phyloP scores from a whole-genome alignment of 2,888 invertebrate species.

The Dioctria rufipes region DNA sequence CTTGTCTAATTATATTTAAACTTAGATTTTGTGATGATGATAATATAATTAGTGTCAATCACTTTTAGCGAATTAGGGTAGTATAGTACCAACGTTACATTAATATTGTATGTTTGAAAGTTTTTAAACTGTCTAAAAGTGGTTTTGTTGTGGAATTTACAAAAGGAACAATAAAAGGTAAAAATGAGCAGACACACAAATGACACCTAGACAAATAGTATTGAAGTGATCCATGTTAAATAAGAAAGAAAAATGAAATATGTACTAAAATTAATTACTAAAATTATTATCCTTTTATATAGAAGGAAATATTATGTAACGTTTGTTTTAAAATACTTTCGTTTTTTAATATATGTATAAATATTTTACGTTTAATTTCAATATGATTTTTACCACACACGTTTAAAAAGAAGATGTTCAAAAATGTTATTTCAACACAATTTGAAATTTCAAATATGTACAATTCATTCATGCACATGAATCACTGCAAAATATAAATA shows the following conservation, averaged over 20 bases:
- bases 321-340: too few relatives aligned
- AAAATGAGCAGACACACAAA: conserved; percentile 25
- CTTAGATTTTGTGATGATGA: neutral
- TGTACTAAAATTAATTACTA: too few relatives aligned
- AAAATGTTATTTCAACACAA: neutral
- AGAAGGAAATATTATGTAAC: too few relatives aligned
- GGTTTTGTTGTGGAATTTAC: neutral
- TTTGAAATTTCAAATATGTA: neutral
- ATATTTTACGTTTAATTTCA: too few relatives aligned
- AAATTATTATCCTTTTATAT: too few relatives aligned
- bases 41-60: neutral
- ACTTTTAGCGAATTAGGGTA: neutral
- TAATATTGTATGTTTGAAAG: too few relatives aligned
- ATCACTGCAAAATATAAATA: conserved; percentile 31
- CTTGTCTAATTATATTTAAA: neutral
- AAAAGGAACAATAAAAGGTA: conserved; percentile 4
- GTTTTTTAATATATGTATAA: too few relatives aligned
- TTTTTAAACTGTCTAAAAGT: neutral
- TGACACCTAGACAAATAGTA: conserved; percentile 15
- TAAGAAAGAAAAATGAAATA: too few relatives aligned
- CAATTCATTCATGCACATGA: conserved; percentile 29
- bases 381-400: too few relatives aligned
- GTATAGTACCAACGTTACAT: too few relatives aligned
- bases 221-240: conserved; percentile 27
- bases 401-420: neutral